These are phyloP conservation scores for Procambarus clarkii DNA, from an alignment of 1,140 invertebrate species.

Conservation along the genomic window DNA sequence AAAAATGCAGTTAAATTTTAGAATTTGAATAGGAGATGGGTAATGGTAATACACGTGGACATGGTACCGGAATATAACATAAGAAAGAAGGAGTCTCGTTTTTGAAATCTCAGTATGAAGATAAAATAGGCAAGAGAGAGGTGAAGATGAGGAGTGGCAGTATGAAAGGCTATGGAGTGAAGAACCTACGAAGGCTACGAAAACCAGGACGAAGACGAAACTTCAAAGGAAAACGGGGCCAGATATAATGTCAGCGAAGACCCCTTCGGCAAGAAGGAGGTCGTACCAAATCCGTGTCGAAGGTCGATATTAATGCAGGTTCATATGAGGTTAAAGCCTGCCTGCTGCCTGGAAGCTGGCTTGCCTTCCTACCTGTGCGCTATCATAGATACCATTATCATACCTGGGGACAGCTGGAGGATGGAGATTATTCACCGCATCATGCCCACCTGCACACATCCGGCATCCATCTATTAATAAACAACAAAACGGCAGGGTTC, in stretches of 20 bases:
- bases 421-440: slow-evolving; percentile 24
- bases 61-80: no score
- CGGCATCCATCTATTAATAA: slow-evolving; percentile 11
- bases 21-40: no score
- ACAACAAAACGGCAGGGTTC: background rate
- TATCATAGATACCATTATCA: slow-evolving; percentile 34
- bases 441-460: slow-evolving; percentile 31
- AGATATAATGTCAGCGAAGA: background rate
- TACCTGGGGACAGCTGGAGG: slow-evolving; percentile 8
- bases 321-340: background rate
- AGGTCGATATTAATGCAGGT: slow-evolving; percentile 15
- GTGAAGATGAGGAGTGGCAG: background rate
- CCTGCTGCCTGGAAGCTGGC: background rate
- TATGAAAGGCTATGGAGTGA: background rate
- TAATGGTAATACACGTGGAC: no score
- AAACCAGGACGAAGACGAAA: background rate
- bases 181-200: background rate
- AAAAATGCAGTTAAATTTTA: no score
- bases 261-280: background rate
- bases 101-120: background rate
- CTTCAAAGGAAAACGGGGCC: no score
- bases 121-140: background rate
- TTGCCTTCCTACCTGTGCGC: background rate
- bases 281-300: slow-evolving; percentile 12
- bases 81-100: no score